Conservation (phyloP, 2,888 invertebrate species). For the Synergus itoensis region DNA sequence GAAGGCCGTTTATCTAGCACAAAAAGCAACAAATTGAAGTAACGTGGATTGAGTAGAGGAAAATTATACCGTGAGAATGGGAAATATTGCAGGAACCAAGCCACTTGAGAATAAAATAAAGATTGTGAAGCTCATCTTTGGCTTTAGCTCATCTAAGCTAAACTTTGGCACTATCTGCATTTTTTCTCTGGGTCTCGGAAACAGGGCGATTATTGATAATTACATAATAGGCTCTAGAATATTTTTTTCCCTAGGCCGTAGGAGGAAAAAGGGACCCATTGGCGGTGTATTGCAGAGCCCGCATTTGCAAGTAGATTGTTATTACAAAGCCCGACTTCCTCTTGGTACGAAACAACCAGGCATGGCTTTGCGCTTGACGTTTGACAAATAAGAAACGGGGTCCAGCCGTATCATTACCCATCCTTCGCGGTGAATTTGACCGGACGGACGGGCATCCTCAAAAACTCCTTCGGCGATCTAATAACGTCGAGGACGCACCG, state of each 20-base stretch:
- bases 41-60: not conserved
- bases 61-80: slow-evolving; percentile 4
- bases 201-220: slow-evolving; percentile 61
- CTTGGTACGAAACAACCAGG: slow-evolving; percentile 68
- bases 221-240: slow-evolving; percentile 56
- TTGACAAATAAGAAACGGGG: slow-evolving; percentile 78
- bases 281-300: slow-evolving; percentile 45
- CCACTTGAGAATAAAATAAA: not conserved
- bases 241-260: not conserved
- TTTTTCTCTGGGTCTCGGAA: not conserved
- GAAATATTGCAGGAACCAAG: not conserved
- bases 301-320: slow-evolving; percentile 70
- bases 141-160: not conserved
- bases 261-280: slow-evolving; percentile 27
- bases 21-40: not conserved
- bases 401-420: slow-evolving; percentile 77
- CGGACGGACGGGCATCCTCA: slow-evolving; percentile 68
- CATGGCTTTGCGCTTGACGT: slow-evolving; percentile 75
- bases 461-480: slow-evolving; percentile 77
- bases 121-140: not conserved
- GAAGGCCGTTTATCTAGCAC: not conserved
- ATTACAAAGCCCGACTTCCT: slow-evolving; percentile 65
- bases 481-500: slow-evolving; percentile 77
- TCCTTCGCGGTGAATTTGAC: slow-evolving; percentile 73
- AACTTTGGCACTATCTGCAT: not conserved